These are phyloP conservation scores for Urosaurus nigricauda DNA, from an alignment of 2,797 vertebrate genomes.

Conservation along the genomic window DNA sequence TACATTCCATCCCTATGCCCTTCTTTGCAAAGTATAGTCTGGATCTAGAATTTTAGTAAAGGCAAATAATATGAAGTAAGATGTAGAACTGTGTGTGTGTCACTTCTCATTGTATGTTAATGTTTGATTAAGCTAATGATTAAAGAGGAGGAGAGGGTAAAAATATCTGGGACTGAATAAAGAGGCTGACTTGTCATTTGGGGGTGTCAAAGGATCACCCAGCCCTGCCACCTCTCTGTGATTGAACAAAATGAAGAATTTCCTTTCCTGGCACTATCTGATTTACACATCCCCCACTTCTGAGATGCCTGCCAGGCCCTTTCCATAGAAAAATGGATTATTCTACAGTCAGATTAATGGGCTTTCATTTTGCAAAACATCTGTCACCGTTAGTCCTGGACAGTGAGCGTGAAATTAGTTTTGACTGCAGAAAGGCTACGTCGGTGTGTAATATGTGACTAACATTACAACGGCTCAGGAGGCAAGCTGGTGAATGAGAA, in stretches of 20 bases:
- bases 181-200: background rate
- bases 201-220: constrained; percentile 9
- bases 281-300: constrained; percentile 52
- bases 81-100: background rate
- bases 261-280: constrained; percentile 31
- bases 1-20: background rate
- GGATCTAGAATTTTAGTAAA: rapidly evolving
- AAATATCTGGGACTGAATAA: background rate
- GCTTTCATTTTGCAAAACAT: constrained; percentile 82
- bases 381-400: constrained; percentile 83
- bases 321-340: constrained; percentile 80
- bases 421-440: constrained; percentile 68
- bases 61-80: background rate
- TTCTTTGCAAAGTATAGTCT: background rate
- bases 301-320: constrained; percentile 68
- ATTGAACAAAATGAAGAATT: background rate
- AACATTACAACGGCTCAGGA: constrained; percentile 59
- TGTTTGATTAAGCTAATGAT: background rate
- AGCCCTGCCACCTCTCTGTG: background rate
- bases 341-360: constrained; percentile 82
- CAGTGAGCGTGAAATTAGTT: constrained; percentile 82
- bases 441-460: constrained; percentile 62
- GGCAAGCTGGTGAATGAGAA: constrained; percentile 62
- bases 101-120: background rate
- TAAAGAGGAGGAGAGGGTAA: rapidly evolving